A percentile compares a stretch with the other conserved stretches of the same genome.
Evolutionary conservation across 1,140 invertebrate species (phyloP).

Genomic region (Drosophila fuyamai): DNA sequence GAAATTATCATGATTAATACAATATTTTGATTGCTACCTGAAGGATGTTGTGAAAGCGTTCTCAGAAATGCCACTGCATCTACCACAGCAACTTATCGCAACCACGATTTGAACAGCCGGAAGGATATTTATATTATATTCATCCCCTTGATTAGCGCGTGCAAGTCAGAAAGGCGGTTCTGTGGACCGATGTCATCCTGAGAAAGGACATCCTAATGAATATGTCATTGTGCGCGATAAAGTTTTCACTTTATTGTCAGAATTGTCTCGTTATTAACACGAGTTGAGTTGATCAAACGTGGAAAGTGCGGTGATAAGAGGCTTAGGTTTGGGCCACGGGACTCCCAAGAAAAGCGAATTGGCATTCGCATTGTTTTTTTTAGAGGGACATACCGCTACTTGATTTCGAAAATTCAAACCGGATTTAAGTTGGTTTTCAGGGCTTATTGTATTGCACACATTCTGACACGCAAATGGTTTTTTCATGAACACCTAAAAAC

Average conservation of each 20-base stretch:
- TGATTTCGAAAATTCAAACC: conserved; percentile 30
- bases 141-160: conserved; percentile 57
- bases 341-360: conserved; percentile 18
- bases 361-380: conserved; percentile 45
- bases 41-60: conserved; percentile 34
- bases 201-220: conserved; percentile 59
- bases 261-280: conserved; percentile 59
- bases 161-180: conserved; percentile 25
- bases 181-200: conserved; percentile 52
- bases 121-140: conserved; percentile 25
- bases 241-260: conserved; percentile 61
- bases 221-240: conserved; percentile 57
- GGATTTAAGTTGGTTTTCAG: conserved; percentile 20
- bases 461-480: conserved; percentile 36
- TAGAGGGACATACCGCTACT: conserved; percentile 19
- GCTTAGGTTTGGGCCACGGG: conserved; percentile 23
- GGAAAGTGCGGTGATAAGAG: conserved; percentile 44
- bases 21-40: conserved; percentile 55
- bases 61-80: conserved; percentile 18
- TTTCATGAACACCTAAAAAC: background rate
- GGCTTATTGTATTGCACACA: conserved; percentile 27
- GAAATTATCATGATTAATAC: conserved; percentile 36
- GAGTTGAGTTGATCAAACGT: conserved; percentile 50
- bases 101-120: conserved; percentile 34
- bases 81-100: conserved; percentile 25